Evolutionary conservation across 2,797 vertebrate species (phyloP).

Genomic region (Danio albolineatus): DNA sequence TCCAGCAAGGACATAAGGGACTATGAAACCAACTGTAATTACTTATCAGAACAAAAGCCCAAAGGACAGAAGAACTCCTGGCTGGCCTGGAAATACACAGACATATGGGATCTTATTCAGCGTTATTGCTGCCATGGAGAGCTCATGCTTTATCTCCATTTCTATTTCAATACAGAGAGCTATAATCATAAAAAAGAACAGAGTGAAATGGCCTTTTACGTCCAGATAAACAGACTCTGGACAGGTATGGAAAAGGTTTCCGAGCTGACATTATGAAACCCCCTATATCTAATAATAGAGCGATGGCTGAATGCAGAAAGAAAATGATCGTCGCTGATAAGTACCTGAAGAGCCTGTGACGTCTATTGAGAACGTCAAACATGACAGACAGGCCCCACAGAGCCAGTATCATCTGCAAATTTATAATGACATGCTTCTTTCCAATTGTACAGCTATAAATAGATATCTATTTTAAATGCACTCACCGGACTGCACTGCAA

Average conservation of each 20-base stretch:
- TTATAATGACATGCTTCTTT: neutral
- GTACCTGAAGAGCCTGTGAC: conserved; percentile 8
- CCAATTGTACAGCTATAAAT: conserved; percentile 6
- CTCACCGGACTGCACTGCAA: neutral
- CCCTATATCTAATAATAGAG: conserved; percentile 17
- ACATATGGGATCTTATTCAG: conserved; percentile 58
- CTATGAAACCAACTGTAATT: conserved; percentile 50
- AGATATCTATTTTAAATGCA: neutral
- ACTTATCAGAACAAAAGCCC: conserved; percentile 48
- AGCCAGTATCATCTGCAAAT: conserved; percentile 2
- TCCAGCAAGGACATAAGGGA: conserved; percentile 42
- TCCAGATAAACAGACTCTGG: conserved; percentile 47
- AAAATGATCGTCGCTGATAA: neutral
- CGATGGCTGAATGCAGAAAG: neutral
- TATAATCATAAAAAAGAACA: conserved; percentile 45
- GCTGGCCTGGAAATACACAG: conserved; percentile 45
- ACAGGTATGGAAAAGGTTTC: conserved; percentile 30
- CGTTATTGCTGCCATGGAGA: conserved; percentile 49
- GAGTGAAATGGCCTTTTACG: conserved; percentile 48
- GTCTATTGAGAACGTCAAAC: neutral
- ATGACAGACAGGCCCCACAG: neutral
- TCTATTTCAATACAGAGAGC: conserved; percentile 22
- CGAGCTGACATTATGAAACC: conserved; percentile 32
- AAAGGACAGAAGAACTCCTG: conserved; percentile 43
- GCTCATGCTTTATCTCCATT: conserved; percentile 39